phyloP scores from a whole-genome alignment of 2,888 invertebrate species.

The Cryptus viduatorius region DNA sequence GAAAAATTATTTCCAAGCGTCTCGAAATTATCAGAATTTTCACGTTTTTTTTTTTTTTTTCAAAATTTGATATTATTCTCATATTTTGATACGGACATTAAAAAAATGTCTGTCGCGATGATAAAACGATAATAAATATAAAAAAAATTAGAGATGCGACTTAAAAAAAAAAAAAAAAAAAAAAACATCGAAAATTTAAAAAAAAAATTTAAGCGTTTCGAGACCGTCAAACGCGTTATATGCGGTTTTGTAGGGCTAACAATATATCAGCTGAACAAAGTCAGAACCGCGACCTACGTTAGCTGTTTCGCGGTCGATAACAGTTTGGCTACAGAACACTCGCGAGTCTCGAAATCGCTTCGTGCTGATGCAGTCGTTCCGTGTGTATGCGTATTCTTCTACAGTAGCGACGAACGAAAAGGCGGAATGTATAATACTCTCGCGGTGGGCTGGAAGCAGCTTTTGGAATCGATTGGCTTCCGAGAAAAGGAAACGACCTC shows the following conservation, averaged over 20 bases:
- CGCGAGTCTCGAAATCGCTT: conserved; percentile 24
- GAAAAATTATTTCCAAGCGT: too few species aligned
- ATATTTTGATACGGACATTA: too few species aligned
- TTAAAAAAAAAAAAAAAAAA: conserved; percentile 31
- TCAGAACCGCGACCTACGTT: conserved; percentile 54
- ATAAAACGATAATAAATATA: too few species aligned
- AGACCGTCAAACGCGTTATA: conserved; percentile 63
- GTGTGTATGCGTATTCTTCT: not conserved
- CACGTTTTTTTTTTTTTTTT: too few species aligned
- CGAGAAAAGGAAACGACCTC: conserved; percentile 24
- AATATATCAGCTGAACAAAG: conserved; percentile 27
- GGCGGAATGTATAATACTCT: conserved; percentile 21
- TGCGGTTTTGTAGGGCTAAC: not conserved
- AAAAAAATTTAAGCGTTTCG: too few species aligned
- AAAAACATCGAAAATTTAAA: conserved; percentile 11
- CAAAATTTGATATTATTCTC: too few species aligned
- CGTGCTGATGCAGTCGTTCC: conserved; percentile 6
- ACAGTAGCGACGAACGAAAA: conserved; percentile 3
- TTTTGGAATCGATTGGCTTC: conserved; percentile 54
- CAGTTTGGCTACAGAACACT: conserved; percentile 37
- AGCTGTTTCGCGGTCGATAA: conserved; percentile 59
- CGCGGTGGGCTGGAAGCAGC: conserved; percentile 23
- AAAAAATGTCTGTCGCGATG: too few species aligned
- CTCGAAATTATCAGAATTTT: too few species aligned
- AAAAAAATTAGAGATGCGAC: too few species aligned